A percentile compares a stretch with the other conserved stretches of the same genome.
Evolutionary conservation across 2,113 vertebrate species (phyloP).

Genomic region (Zosterops hypoxanthus): DNA sequence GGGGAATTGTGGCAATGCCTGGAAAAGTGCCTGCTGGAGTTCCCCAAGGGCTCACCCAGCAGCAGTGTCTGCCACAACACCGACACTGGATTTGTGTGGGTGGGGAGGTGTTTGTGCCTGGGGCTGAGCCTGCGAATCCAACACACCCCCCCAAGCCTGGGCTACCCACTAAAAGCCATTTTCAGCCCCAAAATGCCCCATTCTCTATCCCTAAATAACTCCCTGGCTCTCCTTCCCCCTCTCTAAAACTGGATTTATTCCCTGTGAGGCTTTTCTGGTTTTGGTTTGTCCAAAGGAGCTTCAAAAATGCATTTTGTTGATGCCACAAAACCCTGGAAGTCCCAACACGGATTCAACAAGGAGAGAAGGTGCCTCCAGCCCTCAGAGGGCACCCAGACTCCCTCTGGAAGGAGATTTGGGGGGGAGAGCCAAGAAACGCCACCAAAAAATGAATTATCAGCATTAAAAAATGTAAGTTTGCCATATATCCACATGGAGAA

Average conservation of each 20-base stretch:
- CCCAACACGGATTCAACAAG: background rate
- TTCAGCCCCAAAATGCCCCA: background rate
- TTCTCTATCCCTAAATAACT: background rate
- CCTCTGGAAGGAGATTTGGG: background rate
- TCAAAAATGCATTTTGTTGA: background rate
- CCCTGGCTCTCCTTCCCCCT: background rate
- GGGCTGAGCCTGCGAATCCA: constrained; percentile 14
- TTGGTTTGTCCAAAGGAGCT: background rate
- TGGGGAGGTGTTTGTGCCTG: constrained; percentile 10
- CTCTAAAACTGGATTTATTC: background rate
- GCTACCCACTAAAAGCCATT: background rate
- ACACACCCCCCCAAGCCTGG: background rate
- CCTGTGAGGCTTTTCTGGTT: background rate
- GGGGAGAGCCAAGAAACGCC: background rate
- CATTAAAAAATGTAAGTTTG: background rate
- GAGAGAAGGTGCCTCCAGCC: background rate
- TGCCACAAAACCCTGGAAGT: background rate
- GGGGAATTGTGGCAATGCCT: background rate
- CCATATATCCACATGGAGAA: accelerated
- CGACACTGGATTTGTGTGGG: background rate
- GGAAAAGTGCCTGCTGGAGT: background rate
- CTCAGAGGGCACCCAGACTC: background rate
- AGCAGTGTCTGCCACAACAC: background rate
- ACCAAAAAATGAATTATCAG: background rate
- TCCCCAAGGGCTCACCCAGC: constrained; percentile 24